Base-by-base conservation (phyloP, 2,113 vertebrate species). In the Mobula birostris region DNA sequence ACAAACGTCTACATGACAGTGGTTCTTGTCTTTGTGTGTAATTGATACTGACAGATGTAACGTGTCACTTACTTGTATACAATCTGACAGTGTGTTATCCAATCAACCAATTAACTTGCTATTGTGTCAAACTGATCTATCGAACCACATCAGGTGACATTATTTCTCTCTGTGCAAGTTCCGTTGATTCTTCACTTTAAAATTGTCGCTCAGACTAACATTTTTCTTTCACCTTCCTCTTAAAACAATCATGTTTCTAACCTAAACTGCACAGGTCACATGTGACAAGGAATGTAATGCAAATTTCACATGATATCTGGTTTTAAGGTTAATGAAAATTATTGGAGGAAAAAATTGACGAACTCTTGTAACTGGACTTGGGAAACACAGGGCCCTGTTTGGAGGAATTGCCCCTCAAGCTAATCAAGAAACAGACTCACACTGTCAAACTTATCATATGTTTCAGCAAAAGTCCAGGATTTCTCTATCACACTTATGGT, bases 1-100 rank as follows among this genome's bases (percentile, higher is more conserved):
- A 6, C 74, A 77, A 7, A 29, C 27, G 27, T 7, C 74, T 27
- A 29, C 27, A 19, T 19, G 5, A 56, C 19, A 48, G 48, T 48
- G 24, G 56, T 24, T 85, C 48, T 7, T 27, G 24, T 58, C 5
- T 21, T 32, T 36, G 63, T 40, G 58, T 66, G 58, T 68, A 32
- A 91, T 91, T 70, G 88, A 68, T n/a, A 21, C 32, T 70, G n/a
- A 68, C 88, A 91, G n/a, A 91, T 70, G 63, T 32, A n/a, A 70
- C 32, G 58, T 91, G 61, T 40, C n/a, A 17, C 88, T 63, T 91
- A 66, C 32, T n/a, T 9, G 66, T 68, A 91, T 91, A n/a, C 70
- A 68, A 91, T 70, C n/a, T 66, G 88, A 63, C 61, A 36, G 61
- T 14, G 5, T 40, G n/a, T 91, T 91, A 36, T 6, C 11, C 63